These are phyloP conservation scores for Antigone vipio DNA, from an alignment of 2,113 vertebrate genomes.

Conservation along the genomic window DNA sequence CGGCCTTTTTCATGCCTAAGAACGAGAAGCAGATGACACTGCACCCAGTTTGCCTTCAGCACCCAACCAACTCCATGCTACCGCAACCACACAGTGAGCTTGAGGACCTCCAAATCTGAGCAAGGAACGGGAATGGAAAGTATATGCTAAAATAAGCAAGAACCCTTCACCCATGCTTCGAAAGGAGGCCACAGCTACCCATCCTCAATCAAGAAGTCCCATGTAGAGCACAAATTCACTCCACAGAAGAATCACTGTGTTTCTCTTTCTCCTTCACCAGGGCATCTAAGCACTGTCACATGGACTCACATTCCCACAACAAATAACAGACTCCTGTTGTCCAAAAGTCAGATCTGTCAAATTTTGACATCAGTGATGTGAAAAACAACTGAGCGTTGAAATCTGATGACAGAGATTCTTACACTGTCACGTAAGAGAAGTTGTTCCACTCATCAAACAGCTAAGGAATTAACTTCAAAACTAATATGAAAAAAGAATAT, in stretches of 20 bases:
- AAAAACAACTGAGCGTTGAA: not conserved
- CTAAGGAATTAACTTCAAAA: not conserved
- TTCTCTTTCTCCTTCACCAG: not conserved
- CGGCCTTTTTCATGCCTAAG: not conserved
- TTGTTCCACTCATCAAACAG: not conserved
- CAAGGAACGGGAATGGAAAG: not conserved
- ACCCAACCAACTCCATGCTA: fast-evolving
- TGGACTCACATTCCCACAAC: not conserved
- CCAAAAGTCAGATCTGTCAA: not conserved
- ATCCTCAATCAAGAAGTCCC: not conserved
- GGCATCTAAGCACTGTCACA: not conserved
- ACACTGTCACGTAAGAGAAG: not conserved
- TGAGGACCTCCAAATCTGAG: fast-evolving
- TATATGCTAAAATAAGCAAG: fast-evolving
- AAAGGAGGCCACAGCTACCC: not conserved
- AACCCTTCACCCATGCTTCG: not conserved
- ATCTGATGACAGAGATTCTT: not conserved
- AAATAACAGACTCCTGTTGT: not conserved
- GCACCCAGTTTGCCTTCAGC: not conserved
- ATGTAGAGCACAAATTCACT: not conserved
- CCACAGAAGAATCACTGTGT: not conserved
- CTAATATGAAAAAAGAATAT: not conserved
- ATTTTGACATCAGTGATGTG: not conserved
- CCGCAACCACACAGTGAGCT: fast-evolving
- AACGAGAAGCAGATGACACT: not conserved